Percentiles rank a stretch among this genome's conserved stretches.
Evolutionary conservation across 1,140 invertebrate species (phyloP).

Genomic region (Nixonia krombeini): DNA sequence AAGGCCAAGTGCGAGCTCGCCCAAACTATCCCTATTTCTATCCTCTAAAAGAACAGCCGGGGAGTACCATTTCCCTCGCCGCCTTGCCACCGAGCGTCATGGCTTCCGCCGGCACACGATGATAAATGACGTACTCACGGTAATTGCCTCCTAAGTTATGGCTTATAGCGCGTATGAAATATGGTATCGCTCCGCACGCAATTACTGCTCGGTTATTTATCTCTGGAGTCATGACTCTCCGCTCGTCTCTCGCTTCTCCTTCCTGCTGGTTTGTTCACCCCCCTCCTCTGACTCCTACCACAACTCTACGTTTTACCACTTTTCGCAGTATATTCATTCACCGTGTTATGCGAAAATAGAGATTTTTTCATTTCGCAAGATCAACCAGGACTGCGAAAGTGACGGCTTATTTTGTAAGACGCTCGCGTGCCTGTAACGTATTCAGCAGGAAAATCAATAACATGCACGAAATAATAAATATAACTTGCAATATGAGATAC

Average conservation of each 20-base stretch:
- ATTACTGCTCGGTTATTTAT: constrained; percentile 74
- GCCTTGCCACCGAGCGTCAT: constrained; percentile 36
- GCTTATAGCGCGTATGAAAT: constrained; percentile 74
- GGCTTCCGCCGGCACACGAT: constrained; percentile 57
- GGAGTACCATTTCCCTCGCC: constrained; percentile 33
- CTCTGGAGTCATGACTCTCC: constrained; percentile 56
- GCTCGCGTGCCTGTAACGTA: no score
- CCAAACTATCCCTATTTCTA: constrained; percentile 1
- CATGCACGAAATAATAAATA: no score
- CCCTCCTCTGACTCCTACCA: constrained; percentile 7
- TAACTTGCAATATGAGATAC: no score
- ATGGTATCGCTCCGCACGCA: constrained; percentile 74
- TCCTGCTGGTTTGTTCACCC: background rate
- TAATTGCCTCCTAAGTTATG: constrained; percentile 76
- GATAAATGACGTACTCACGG: constrained; percentile 74
- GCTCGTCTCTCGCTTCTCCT: constrained; percentile 18
- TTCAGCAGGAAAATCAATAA: no score
- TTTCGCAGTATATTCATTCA: constrained; percentile 1
- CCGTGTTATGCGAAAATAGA: background rate
- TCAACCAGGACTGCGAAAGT: no score
- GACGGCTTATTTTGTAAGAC: no score
- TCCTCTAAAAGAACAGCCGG: constrained; percentile 2
- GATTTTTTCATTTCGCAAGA: background rate
- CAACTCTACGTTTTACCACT: background rate
- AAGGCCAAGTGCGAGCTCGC: background rate